Evolutionary conservation across 2,888 invertebrate genomes (phyloP), one percentile per base, ranked within the genome.

Genomic region (Omphaloscelis lunosa): DNA sequence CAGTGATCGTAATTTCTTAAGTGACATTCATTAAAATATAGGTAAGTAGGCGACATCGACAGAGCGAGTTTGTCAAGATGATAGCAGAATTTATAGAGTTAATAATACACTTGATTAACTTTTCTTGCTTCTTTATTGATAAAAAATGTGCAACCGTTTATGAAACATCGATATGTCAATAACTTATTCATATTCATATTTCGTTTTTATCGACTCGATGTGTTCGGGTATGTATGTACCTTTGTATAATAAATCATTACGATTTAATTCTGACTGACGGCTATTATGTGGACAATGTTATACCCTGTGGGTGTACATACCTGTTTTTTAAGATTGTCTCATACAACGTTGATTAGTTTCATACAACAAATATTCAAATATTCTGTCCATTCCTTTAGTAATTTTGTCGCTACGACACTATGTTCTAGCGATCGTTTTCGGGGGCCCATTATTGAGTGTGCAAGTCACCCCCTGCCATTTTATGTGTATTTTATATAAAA

Each of bases 1-100:
- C 56, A 72, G 62, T 51, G 59, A 66, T 75, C 73, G 77, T 85
- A 72, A 83, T 70, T 77, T 77, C 53, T 79, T 72, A 77, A 66
- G 77, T 80, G 73, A 67, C 48, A 34, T 62, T 83, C 62, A 84
- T 86, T 75, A 82, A 67, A 68, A 61, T 51, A n/a, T n/a, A n/a
- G n/a, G 58, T 39, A 65, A 76, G 29, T 56, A 72, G 27, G 53
- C 2, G 77, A 12, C 53, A 53, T 8, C 51, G 20, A 77, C 65
- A 39, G n/a, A 84, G 56, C 61, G 29, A 41, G 77, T 75, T 81
- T 71, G 56, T 85, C 61, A 51, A 56, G 53, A 78, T 39, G 62
- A 63, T 62, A 58, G 39, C 56, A 63, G 39, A 75, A 70, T 75
- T 71, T 45, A 75, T 84, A 3, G 15, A 69, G 59, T 65, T 72